Evolutionary conservation across 2,797 vertebrate genomes (phyloP), one percentile per base, ranked within the genome.

Genomic region (Borostomias antarcticus): DNA sequence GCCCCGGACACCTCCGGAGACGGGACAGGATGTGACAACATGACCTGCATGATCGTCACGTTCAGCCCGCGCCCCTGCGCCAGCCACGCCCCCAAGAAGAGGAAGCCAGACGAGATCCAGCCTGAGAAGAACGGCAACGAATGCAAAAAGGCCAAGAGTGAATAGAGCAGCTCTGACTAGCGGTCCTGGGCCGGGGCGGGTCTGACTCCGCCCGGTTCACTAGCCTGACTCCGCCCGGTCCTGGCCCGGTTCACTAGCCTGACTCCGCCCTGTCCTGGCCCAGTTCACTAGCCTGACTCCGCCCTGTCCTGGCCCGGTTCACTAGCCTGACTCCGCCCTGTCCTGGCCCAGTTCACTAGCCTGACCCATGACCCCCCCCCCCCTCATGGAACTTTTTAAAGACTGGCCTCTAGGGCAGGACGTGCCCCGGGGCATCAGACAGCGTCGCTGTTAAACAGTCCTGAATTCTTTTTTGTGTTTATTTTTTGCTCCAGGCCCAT

Each of bases 1-100:
- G 98, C 98, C 64, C 97, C 97, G 0, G 97, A 99, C 90, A 99
- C 97, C 43, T 98, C 97, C 19, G 98, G 98, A 70, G 98, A 99
- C 0, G 98, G 98, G 32, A 99, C 97, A 0, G 97, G 98, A 61
- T 99, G 98, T 0, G 98, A 99, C 88, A 99, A 99, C 90, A 99
- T 99, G 98, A 99, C 98, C 71, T 98, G 97, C 83, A 94, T 99
- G 83, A 94, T 99, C 37, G 88, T 98, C 82, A 95, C 93, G 57
- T 95, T 99, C 78, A 90, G 89, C 53, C 90, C 94, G 50, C 91
- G 94, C 37, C 84, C 74, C 0, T 79, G 82, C 32, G 81, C 81
- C 64, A 81, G 74, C 19, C 68, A 84, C 35, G 64, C 91, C 4
- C 86, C 85, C 73, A 92, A 85, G 82, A 99, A 99, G 85, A 91